These are phyloP conservation scores for Sebastes cheni DNA, from an alignment of 2,797 vertebrate species.

Conservation along the genomic window DNA sequence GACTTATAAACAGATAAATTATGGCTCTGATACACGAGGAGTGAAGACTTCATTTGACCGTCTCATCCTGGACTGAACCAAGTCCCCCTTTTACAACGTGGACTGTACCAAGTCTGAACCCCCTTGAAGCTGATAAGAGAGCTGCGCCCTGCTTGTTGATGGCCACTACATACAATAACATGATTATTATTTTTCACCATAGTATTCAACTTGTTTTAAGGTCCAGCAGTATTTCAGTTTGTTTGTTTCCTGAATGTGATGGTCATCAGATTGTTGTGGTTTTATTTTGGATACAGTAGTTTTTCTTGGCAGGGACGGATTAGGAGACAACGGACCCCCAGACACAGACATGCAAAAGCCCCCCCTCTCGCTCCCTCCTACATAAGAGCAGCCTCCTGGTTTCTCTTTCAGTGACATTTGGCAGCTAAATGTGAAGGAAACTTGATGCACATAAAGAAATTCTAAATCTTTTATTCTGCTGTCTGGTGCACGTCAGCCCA, in stretches of 20 bases:
- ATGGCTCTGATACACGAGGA: slow-evolving; percentile 69
- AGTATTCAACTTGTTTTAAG: neutral
- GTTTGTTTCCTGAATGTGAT: neutral
- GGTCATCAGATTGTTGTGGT: neutral
- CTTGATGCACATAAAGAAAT: neutral
- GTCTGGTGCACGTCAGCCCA: neutral
- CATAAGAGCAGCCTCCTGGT: neutral
- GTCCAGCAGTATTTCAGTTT: neutral
- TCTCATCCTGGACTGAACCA: slow-evolving; percentile 8
- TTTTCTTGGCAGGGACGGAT: neutral
- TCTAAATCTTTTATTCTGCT: neutral
- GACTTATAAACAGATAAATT: slow-evolving; percentile 70
- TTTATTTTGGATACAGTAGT: neutral
- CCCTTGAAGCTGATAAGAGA: neutral
- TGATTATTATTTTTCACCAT: neutral
- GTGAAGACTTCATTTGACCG: slow-evolving; percentile 50
- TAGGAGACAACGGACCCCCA: neutral
- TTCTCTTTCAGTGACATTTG: neutral
- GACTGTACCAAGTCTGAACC: slow-evolving; percentile 29
- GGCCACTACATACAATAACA: neutral
- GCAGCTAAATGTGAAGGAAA: neutral
- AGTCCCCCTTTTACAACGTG: neutral
- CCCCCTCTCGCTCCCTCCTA: neutral
- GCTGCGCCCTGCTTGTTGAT: neutral
- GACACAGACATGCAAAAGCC: neutral